Conservation (phyloP, 64 coral and sea anemone genomes). For the Actinia equina region DNA sequence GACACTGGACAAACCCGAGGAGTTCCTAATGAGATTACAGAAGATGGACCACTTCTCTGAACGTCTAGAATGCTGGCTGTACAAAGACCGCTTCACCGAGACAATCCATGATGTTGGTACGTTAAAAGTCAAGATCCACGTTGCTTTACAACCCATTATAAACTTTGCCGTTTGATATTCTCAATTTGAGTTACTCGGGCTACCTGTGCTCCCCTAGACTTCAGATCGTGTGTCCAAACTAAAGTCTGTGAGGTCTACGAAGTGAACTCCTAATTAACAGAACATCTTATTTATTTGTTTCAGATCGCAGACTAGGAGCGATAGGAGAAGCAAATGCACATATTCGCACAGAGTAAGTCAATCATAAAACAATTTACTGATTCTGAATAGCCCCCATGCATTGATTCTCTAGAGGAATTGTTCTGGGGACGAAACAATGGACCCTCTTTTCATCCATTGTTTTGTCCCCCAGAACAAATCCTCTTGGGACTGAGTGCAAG, state of each 20-base stretch:
- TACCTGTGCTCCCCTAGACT: too few relatives aligned
- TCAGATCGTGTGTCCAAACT: too few relatives aligned
- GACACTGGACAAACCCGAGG: conserved; percentile 98
- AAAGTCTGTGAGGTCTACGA: too few relatives aligned
- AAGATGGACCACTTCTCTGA: conserved; percentile 96
- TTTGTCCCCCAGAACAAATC: too few relatives aligned
- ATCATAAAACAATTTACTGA: not conserved
- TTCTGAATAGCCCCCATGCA: too few relatives aligned
- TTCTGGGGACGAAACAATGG: too few relatives aligned
- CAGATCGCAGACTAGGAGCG: conserved; percentile 72
- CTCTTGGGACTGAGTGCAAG: too few relatives aligned
- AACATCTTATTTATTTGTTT: not conserved
- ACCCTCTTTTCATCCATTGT: too few relatives aligned
- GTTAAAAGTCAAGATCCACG: not conserved
- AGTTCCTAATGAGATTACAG: conserved; percentile 77
- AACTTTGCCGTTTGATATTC: not conserved
- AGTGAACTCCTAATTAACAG: too few relatives aligned
- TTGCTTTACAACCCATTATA: not conserved
- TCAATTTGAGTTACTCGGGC: not conserved
- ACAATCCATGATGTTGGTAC: conserved; percentile 72
- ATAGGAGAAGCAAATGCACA: conserved; percentile 68
- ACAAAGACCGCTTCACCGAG: conserved; percentile 79
- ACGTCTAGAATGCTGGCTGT: conserved; percentile 91
- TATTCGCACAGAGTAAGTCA: conserved; percentile 72
- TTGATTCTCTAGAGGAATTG: too few relatives aligned